These are phyloP conservation scores for Drosophila quinaria DNA, from an alignment of 2,888 invertebrate species.

Conservation along the genomic window DNA sequence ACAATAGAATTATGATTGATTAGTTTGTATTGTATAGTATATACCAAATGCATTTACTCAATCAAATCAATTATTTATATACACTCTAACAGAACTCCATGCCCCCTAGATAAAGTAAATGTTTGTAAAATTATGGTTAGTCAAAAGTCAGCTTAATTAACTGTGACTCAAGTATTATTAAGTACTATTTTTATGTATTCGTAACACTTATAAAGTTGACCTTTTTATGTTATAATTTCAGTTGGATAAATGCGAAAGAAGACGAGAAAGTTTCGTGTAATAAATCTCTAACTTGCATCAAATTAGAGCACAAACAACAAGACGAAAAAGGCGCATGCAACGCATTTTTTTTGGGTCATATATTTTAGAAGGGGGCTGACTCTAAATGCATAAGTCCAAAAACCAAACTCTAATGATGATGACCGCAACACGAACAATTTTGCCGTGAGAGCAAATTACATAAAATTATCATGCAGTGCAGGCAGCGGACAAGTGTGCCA, in stretches of 20 bases:
- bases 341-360: constrained; percentile 65
- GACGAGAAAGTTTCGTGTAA: constrained; percentile 54
- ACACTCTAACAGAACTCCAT: too few relatives aligned
- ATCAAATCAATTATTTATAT: too few relatives aligned
- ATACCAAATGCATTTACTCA: too few relatives aligned
- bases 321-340: constrained; percentile 59
- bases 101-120: too few relatives aligned
- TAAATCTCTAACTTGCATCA: constrained; percentile 60
- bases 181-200: constrained; percentile 6
- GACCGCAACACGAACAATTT: constrained; percentile 54
- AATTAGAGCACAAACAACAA: constrained; percentile 45
- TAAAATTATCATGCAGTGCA: constrained; percentile 79
- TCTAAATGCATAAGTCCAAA: constrained; percentile 5
- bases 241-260: constrained; percentile 37
- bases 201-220: constrained; percentile 25
- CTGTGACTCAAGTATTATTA: neutral
- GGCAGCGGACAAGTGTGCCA: constrained; percentile 68
- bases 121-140: too few relatives aligned
- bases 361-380: constrained; percentile 3
- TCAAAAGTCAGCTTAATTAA: too few relatives aligned
- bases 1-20: too few relatives aligned
- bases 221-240: constrained; percentile 50
- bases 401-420: constrained; percentile 32
- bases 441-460: constrained; percentile 68
- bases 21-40: too few relatives aligned